Evolutionary conservation across 2,113 vertebrate genomes (phyloP).

Genomic region (Telmatochromis brichardi): DNA sequence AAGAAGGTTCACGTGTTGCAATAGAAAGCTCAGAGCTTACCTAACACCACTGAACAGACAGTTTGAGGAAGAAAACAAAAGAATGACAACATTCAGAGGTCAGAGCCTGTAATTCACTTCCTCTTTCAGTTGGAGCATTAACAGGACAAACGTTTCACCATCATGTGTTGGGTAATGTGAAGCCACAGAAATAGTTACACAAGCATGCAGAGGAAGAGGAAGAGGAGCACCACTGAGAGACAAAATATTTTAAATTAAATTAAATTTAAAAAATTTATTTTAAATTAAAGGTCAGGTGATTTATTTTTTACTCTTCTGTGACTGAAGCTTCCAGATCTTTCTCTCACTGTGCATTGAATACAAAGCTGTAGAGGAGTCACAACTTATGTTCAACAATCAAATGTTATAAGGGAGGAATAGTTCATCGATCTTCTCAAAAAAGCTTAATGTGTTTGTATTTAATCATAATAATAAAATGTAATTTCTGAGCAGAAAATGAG

Average conservation of each 20-base stretch:
- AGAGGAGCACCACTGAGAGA: background rate
- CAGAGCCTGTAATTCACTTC: background rate
- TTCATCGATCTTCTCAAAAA: background rate
- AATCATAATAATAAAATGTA: background rate
- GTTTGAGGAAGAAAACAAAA: background rate
- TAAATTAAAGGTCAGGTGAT: background rate
- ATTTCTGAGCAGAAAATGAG: background rate
- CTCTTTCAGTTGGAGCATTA: background rate
- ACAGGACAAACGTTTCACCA: background rate
- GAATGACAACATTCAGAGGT: background rate
- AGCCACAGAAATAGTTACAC: background rate
- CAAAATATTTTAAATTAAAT: background rate
- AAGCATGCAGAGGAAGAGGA: background rate
- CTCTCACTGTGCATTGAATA: background rate
- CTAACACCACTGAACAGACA: background rate
- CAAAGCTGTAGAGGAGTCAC: background rate
- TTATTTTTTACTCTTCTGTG: background rate
- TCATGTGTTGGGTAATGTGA: background rate
- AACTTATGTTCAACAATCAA: background rate
- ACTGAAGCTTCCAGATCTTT: background rate
- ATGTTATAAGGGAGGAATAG: background rate
- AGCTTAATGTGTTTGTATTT: background rate
- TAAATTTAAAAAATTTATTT: fast-evolving
- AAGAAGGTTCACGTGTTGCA: background rate
- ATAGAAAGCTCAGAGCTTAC: background rate